These are phyloP conservation scores for Pteruthius melanotis DNA, from an alignment of 2,113 vertebrate genomes.

Conservation along the genomic window DNA sequence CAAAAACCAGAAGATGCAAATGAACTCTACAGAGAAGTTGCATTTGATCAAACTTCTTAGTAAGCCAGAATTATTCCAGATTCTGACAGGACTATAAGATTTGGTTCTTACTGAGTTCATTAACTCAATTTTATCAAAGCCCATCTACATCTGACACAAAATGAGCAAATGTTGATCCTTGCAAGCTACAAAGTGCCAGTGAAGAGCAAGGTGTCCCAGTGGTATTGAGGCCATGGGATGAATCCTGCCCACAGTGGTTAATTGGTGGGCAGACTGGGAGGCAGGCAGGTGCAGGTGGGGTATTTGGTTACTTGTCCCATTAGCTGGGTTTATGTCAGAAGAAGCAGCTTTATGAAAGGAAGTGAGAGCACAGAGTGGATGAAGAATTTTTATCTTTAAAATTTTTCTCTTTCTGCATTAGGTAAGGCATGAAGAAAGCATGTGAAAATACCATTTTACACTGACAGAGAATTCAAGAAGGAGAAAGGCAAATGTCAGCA, in stretches of 20 bases:
- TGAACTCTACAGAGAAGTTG: fast-evolving
- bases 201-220: background rate
- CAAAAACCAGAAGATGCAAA: fast-evolving
- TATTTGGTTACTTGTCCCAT: background rate
- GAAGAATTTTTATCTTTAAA: too few relatives aligned
- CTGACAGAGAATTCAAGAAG: background rate
- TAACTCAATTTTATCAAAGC: background rate
- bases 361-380: background rate
- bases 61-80: background rate
- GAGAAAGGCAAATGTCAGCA: background rate
- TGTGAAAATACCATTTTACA: background rate
- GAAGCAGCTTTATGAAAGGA: background rate
- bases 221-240: background rate
- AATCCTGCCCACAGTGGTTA: background rate
- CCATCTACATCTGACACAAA: background rate
- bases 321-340: background rate
- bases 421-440: background rate
- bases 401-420: background rate
- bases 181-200: background rate
- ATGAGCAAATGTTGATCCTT: background rate
- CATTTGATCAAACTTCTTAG: background rate
- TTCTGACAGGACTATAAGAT: background rate
- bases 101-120: background rate
- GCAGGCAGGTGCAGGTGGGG: background rate
- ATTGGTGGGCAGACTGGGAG: background rate